Evolutionary conservation across 2,113 vertebrate species (phyloP), one percentile per base, ranked within the genome.

Genomic region (Menidia beryllina): DNA sequence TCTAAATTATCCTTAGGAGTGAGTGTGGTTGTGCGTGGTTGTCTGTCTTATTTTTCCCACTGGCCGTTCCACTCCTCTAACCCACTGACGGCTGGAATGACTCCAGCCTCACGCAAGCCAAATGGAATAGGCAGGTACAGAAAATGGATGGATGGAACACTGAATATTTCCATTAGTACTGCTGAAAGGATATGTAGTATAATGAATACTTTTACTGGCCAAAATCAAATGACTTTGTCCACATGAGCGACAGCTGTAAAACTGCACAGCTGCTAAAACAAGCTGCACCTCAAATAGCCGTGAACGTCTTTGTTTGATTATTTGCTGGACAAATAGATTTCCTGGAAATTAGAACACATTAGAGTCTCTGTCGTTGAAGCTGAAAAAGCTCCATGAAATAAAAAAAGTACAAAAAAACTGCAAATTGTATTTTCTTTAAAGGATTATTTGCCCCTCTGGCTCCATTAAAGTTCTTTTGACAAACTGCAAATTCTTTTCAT

Each of bases 381-480:
- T 14, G 4, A 71, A 43, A n/a, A 43, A 38, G 27, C 54, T 11
- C 3, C 0, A 17, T 5, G 3, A 49, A 43, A 53, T 45, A 25
- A 54, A 70, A n/a, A 71, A 19, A 21, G 38, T 59, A 11, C 38
- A 30, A 59, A 27, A 49, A 50, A 67, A 21, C 19, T 23, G 39
- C 45, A 38, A 14, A 49, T 36, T 26, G 20, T 30, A 17, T 26
- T 48, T 53, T 12, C 21, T 14, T 61, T 9, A 71, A 30, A 64
- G 49, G 43, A 41, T 56, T 23, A 57, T 15, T 51, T 66, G 24
- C 47, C 49, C 55, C 17, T 57, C 47, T 62, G 77, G 49, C 4
- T 51, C 51, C 58, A 75, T 72, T 64, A 68, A 48, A 1, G 49
- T 17, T 3, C 30, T 38, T 21, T 55, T 25, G 3, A 20, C 4